These are phyloP conservation scores for Eublepharis macularius DNA, from an alignment of 2,113 vertebrate species.

Conservation along the genomic window DNA sequence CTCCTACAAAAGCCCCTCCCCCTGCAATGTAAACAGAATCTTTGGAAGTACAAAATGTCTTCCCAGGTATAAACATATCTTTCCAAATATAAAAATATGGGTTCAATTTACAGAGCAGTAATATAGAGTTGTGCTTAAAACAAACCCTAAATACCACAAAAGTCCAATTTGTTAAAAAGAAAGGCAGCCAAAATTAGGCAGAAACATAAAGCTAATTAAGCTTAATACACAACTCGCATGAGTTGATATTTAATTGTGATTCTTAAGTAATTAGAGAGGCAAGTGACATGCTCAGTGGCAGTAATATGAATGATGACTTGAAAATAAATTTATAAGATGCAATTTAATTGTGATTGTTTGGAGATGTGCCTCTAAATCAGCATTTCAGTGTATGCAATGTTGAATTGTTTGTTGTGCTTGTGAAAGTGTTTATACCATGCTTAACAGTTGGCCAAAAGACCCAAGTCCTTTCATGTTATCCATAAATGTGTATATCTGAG, in stretches of 20 bases:
- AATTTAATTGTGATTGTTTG: not conserved
- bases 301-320: not conserved
- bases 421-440: not conserved
- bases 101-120: not conserved
- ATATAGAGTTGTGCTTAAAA: not conserved
- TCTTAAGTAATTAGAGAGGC: not conserved
- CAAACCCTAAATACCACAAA: not conserved
- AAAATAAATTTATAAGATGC: not conserved
- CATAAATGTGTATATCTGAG: not conserved
- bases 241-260: not conserved
- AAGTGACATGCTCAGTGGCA: not conserved
- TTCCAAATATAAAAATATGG: not conserved
- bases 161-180: not conserved
- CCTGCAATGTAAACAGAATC: not conserved
- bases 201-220: not conserved
- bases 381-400: not conserved
- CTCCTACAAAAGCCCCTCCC: not conserved
- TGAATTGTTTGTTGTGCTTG: not conserved
- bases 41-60: not conserved
- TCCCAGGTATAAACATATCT: not conserved
- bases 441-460: not conserved
- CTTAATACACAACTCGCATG: not conserved
- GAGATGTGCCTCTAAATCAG: not conserved
- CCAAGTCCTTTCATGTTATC: not conserved
- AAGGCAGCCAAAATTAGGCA: not conserved